These are phyloP conservation scores for Semicossyphus pulcher DNA, from an alignment of 2,113 vertebrate species.

Conservation along the genomic window DNA sequence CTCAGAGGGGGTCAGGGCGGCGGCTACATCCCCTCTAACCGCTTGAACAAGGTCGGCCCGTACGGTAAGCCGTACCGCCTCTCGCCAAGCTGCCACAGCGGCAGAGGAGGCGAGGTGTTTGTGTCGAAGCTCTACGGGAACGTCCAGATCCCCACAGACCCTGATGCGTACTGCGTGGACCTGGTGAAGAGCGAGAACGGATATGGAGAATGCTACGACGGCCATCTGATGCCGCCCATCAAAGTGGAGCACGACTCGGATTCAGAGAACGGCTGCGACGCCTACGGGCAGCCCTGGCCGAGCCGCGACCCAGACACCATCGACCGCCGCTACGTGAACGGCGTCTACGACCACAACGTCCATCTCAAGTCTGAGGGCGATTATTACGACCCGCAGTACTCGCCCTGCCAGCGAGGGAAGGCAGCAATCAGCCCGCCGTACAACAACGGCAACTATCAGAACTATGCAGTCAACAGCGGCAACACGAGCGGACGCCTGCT, in stretches of 20 bases:
- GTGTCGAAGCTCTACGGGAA: conserved; percentile 77
- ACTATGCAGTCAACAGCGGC: conserved; percentile 69
- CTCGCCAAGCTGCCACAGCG: conserved; percentile 76
- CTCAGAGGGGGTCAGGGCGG: conserved; percentile 70
- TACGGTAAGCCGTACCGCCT: conserved; percentile 83
- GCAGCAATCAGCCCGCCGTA: conserved; percentile 78
- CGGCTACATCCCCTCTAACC: conserved; percentile 72
- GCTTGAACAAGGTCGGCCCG: conserved; percentile 78
- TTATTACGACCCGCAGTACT: conserved; percentile 79
- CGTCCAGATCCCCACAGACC: conserved; percentile 76
- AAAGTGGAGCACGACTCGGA: conserved; percentile 92
- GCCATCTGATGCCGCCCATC: conserved; percentile 85
- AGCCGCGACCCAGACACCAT: conserved; percentile 75
- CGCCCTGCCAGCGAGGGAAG: conserved; percentile 86
- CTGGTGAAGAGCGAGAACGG: conserved; percentile 84
- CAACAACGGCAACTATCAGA: conserved; percentile 82
- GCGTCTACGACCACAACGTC: conserved; percentile 76
- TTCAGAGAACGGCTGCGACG: conserved; percentile 84
- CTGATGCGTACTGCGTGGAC: conserved; percentile 80
- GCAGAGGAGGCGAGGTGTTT: conserved; percentile 78
- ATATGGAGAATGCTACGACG: conserved; percentile 77
- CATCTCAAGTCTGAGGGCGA: conserved; percentile 90
- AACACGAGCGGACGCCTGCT: conserved; percentile 69
- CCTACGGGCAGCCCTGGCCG: conserved; percentile 83
- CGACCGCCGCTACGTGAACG: conserved; percentile 76